A percentile compares a stretch with the other conserved stretches of the same genome.
These are phyloP conservation scores for Poecilia gillii DNA, from an alignment of 2,797 vertebrate species.

Conservation along the genomic window DNA sequence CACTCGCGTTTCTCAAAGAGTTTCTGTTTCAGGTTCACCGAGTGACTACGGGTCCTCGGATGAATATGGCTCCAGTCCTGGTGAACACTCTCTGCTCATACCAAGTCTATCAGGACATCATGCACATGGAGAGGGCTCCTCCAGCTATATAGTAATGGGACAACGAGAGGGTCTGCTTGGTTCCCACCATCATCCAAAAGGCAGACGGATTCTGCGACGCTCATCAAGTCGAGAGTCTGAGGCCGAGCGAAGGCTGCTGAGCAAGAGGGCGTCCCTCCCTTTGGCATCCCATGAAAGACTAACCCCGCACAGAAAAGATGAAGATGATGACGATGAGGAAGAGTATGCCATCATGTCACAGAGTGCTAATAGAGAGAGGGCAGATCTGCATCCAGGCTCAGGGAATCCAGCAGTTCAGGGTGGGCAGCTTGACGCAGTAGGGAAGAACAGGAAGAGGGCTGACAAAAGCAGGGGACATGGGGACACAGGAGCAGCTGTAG, in stretches of 20 bases:
- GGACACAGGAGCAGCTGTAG: conserved; percentile 55
- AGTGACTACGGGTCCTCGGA: conserved; percentile 88
- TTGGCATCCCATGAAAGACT: conserved; percentile 73
- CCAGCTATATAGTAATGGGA: conserved; percentile 85
- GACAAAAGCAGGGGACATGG: conserved; percentile 58
- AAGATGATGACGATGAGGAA: conserved; percentile 82
- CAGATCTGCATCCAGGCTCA: conserved; percentile 61
- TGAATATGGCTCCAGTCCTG: conserved; percentile 87
- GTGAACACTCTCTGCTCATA: conserved; percentile 80
- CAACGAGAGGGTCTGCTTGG: conserved; percentile 75
- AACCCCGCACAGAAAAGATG: conserved; percentile 70
- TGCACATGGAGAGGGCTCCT: conserved; percentile 69
- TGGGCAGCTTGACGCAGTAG: conserved; percentile 60
- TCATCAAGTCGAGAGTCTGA: conserved; percentile 80
- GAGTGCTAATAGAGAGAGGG: conserved; percentile 69
- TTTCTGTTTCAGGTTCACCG: conserved; percentile 83
- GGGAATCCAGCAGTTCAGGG: conserved; percentile 43
- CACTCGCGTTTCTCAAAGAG: conserved; percentile 81
- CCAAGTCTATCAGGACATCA: conserved; percentile 76
- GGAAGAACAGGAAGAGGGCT: conserved; percentile 64
- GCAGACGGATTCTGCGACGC: conserved; percentile 78
- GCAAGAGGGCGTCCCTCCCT: conserved; percentile 84
- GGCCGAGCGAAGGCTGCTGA: conserved; percentile 79
- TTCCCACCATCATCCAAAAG: conserved; percentile 78
- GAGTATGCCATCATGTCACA: conserved; percentile 86